Evolutionary conservation across 2,888 invertebrate species (phyloP), one percentile per base, ranked within the genome.

Genomic region (Noctua pronuba): DNA sequence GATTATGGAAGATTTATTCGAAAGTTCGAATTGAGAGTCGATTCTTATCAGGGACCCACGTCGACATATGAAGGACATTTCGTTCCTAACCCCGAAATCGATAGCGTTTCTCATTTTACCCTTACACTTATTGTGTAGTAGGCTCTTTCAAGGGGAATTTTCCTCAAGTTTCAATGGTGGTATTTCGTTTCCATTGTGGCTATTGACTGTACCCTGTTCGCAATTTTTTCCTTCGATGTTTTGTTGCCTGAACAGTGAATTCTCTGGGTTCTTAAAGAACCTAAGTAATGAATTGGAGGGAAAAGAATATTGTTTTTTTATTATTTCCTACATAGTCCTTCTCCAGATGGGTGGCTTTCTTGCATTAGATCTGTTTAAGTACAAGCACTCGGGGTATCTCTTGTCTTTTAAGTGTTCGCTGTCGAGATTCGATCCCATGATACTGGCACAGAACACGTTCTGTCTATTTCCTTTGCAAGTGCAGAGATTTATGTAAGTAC

Each of bases 1-100:
- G 75, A 75, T 80, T 75, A 79, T 80, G 77, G 73, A 88, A 88
- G 88, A 91, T 91, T 90, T 90, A 91, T 91, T 86, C 10, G 82
- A 79, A 75, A 85, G 73, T 69, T 82, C 79, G 74, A 77, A 77
- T 79, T 79, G 72, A 82, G 71, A 86, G 86, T 86, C 86, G 78
- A 84, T 80, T 79, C 84, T 85, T 87, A 88, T 90, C 88, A 73
- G 71, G 11, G 70, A 85, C 82, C 77, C 80, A 71, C 52, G 80
- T 86, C 75, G 66, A 31, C 13, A 62, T 66, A 72, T 71, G 74
- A 80, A 80, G 77, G 86, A 81, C 78, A 73, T 55, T 79, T 68
- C 38, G 21, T 75, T 66, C 44, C 65, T 66, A 76, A 73, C 73
- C 68, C 62, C 66, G 73, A 79, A 79, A 77, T 31, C 58, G 35